Conservation (phyloP, 1,140 invertebrate genomes). For the Coptotermes formosanus region DNA sequence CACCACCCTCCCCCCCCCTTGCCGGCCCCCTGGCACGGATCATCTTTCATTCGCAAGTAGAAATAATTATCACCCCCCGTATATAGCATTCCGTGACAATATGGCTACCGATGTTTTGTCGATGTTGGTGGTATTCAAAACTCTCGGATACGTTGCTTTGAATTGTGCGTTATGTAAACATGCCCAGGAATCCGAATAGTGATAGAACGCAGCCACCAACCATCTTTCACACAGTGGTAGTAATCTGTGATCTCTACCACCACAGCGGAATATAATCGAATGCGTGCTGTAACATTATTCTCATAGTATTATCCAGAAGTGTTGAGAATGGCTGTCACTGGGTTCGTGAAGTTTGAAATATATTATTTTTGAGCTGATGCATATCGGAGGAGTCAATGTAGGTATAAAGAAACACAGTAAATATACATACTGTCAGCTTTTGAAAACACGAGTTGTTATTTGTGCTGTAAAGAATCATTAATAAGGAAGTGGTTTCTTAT, state of each 20-base stretch:
- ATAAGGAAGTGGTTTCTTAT: background rate
- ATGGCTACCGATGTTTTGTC: too few relatives aligned
- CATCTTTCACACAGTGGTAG: too few relatives aligned
- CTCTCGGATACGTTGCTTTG: too few relatives aligned
- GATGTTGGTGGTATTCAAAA: too few relatives aligned
- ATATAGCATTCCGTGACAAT: too few relatives aligned
- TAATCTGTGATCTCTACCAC: background rate
- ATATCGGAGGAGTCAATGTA: background rate
- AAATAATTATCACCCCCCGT: too few relatives aligned
- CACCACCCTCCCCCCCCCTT: too few relatives aligned
- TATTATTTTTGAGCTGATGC: background rate
- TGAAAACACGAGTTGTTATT: too few relatives aligned
- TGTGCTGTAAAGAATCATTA: background rate
- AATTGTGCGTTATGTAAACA: background rate
- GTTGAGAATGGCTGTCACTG: background rate
- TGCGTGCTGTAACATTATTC: background rate
- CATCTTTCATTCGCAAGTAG: too few relatives aligned
- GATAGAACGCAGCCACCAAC: background rate
- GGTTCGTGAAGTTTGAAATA: background rate
- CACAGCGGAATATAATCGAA: background rate
- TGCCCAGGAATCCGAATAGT: background rate
- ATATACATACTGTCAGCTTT: too few relatives aligned
- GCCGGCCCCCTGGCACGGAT: too few relatives aligned
- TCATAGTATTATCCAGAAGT: background rate
- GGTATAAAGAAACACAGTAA: background rate